Base-by-base conservation (phyloP, 2,888 invertebrate species). In the Kuschelorhynchus macadamiae region DNA sequence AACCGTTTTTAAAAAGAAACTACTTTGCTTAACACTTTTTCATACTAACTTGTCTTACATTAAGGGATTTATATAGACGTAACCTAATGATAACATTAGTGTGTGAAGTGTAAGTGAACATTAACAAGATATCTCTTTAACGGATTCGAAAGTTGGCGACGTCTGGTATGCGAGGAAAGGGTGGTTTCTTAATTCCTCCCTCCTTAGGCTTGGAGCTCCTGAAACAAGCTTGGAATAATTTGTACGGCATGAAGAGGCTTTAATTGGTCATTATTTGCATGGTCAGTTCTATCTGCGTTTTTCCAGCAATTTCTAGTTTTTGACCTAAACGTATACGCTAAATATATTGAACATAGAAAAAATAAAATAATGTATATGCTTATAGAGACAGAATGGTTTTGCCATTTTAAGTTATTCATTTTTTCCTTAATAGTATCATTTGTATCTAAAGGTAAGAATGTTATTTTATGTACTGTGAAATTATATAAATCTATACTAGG, bases 111-210 rank as follows among this genome's bases (percentile, higher is more conserved):
- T n/a, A n/a, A n/a, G n/a, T n/a, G n/a, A n/a, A n/a, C n/a, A n/a
- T n/a, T n/a, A n/a, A n/a, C n/a, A n/a, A n/a, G n/a, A n/a, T n/a
- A n/a, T n/a, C n/a, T n/a, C n/a, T n/a, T 36, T 14, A 36, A 11
- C 36, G 14, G 36, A 11, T 36, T 14, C 36, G n/a, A 3, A n/a
- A n/a, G n/a, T n/a, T n/a, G n/a, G n/a, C n/a, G n/a, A n/a, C n/a
- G n/a, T n/a, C n/a, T n/a, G n/a, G n/a, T n/a, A n/a, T n/a, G n/a
- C n/a, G 7, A 8, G 32, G 32, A 32, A 32, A 8, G 41, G 5
- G 5, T 53, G 50, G 33, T 50, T 50, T 25, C 50, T 50, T 50
- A 50, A 50, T 50, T 32, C 30, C 30, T 44, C 50, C 50, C 30
- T 25, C 25, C 25, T 25, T 25, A 25, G 25, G 25, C 25, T 25